Evolutionary conservation across 2,888 invertebrate species (phyloP).

Genomic region (Clitarchus hookeri): DNA sequence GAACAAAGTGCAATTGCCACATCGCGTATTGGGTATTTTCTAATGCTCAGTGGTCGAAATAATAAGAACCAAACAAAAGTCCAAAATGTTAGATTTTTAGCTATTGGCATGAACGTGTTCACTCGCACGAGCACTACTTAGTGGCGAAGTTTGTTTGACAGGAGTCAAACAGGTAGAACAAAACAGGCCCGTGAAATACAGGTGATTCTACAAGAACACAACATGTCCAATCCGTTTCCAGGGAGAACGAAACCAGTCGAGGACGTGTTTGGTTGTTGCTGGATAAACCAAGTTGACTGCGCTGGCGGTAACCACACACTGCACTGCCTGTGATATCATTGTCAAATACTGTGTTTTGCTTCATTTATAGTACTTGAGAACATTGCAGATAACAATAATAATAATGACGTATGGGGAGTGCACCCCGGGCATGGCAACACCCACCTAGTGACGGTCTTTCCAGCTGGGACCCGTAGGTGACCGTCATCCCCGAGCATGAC

Average conservation of each 20-base stretch:
- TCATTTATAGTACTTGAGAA: too few species aligned
- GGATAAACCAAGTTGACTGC: neutral
- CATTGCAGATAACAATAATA: neutral
- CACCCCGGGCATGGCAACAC: too few species aligned
- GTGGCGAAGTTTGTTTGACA: neutral
- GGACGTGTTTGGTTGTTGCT: neutral
- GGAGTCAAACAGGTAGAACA: neutral
- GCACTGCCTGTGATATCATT: too few species aligned
- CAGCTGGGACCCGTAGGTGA: too few species aligned
- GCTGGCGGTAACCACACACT: too few species aligned
- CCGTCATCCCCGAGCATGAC: too few species aligned
- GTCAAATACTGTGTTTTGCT: too few species aligned
- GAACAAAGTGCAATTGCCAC: too few species aligned
- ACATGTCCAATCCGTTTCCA: neutral
- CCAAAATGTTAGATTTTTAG: neutral
- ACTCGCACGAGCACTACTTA: neutral
- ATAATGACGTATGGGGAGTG: too few species aligned
- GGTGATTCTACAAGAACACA: conserved; percentile 3
- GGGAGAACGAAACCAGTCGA: neutral
- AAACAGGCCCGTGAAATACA: neutral
- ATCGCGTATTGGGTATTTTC: too few species aligned
- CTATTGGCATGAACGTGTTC: neutral
- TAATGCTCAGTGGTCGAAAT: too few species aligned
- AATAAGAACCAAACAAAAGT: neutral
- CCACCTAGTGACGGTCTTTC: too few species aligned